These are phyloP conservation scores for Camponotus vicinus DNA, from an alignment of 1,140 invertebrate species.

Conservation along the genomic window DNA sequence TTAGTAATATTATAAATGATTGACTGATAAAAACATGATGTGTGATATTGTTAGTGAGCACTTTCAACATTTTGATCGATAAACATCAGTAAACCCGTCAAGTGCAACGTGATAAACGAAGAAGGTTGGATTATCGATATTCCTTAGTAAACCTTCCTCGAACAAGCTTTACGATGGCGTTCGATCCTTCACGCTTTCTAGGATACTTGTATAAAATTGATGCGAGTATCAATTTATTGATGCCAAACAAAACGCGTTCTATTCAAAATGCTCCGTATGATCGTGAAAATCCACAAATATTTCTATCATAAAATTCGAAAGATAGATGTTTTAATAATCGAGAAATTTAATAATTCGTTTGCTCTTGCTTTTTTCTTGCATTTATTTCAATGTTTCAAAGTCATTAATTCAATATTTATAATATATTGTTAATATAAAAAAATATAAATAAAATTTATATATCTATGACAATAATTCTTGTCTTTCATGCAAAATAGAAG, in stretches of 20 bases:
- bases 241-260: constrained; percentile 40
- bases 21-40: constrained; percentile 30
- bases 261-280: constrained; percentile 19
- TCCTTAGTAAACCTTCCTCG: constrained; percentile 52
- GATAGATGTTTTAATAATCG: not conserved
- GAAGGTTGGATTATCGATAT: constrained; percentile 56
- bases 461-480: not conserved
- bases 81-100: constrained; percentile 48
- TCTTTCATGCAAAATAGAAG: not conserved
- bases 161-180: constrained; percentile 44
- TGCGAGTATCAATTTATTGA: constrained; percentile 56
- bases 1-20: constrained; percentile 40
- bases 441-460: not conserved
- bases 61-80: constrained; percentile 46
- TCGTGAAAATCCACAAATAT: constrained; percentile 5
- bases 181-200: constrained; percentile 42
- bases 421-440: not conserved
- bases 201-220: constrained; percentile 41
- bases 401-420: too few species aligned
- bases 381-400: not conserved
- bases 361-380: not conserved
- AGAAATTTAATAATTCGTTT: not conserved
- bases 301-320: not conserved
- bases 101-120: constrained; percentile 48
- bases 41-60: constrained; percentile 47